phyloP scores from a whole-genome alignment of 2,113 vertebrate genomes.

The Empidonax alnorum region DNA sequence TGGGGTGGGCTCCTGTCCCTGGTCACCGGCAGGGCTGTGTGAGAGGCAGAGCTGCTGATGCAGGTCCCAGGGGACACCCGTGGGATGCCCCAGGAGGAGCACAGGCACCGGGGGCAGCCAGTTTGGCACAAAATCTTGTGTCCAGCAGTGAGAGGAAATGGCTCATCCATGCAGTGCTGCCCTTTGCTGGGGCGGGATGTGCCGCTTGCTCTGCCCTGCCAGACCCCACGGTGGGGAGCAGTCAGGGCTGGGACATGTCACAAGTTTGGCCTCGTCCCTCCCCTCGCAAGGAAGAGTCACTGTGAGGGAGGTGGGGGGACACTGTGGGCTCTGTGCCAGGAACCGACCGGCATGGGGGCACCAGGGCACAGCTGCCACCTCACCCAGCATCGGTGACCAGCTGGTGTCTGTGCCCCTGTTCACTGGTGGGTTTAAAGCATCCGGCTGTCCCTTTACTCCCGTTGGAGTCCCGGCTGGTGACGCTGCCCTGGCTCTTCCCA shows the following conservation, averaged over 20 bases:
- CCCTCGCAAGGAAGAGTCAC: background rate
- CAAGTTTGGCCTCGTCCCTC: background rate
- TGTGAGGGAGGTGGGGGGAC: accelerated
- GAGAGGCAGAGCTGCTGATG: accelerated
- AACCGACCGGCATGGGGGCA: accelerated
- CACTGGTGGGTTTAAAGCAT: background rate
- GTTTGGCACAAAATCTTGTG: background rate
- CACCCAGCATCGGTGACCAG: background rate
- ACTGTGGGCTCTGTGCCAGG: background rate
- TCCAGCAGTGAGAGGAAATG: background rate
- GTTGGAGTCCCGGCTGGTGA: background rate
- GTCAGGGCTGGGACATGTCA: background rate
- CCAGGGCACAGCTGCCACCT: background rate
- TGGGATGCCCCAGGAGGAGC: background rate
- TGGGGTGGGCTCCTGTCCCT: background rate
- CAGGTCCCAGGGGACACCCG: background rate
- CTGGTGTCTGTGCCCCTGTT: background rate
- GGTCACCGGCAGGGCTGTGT: background rate
- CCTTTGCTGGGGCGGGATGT: background rate
- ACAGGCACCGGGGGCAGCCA: accelerated
- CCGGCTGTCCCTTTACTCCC: background rate
- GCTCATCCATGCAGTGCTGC: accelerated
- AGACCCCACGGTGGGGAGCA: accelerated
- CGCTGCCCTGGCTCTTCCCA: background rate
- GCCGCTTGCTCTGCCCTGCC: background rate